phyloP scores from a whole-genome alignment of 2,888 invertebrate genomes.

The Thera britannica region DNA sequence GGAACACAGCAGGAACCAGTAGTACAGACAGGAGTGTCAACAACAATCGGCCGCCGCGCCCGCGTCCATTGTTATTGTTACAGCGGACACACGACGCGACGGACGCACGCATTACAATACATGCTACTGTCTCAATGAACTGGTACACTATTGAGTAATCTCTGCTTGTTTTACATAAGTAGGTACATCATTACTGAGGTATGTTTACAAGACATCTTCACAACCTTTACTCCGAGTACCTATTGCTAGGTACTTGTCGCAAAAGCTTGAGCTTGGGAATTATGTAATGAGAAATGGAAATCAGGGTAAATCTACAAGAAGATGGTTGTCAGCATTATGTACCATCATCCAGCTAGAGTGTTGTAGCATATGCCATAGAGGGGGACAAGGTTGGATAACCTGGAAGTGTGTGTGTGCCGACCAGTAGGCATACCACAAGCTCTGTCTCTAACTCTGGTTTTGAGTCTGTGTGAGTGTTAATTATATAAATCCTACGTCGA shows the following conservation, averaged over 20 bases:
- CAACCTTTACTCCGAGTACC: background rate
- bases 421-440: background rate
- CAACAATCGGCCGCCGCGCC: no score
- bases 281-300: slow-evolving; percentile 8
- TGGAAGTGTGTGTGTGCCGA: no score
- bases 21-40: no score
- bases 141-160: background rate
- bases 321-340: background rate
- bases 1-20: no score
- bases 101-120: background rate
- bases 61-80: no score
- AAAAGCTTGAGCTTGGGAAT: background rate
- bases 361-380: no score
- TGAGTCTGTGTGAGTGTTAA: no score
- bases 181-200: background rate
- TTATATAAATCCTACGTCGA: no score
- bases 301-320: background rate
- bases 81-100: background rate
- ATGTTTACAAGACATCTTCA: background rate
- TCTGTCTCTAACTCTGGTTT: background rate
- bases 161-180: background rate
- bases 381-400: no score
- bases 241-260: background rate
- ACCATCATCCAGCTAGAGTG: no score
- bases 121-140: slow-evolving; percentile 2